Conservation (phyloP, 1,140 invertebrate genomes). For the Pseudomyrmex flavicornis region DNA sequence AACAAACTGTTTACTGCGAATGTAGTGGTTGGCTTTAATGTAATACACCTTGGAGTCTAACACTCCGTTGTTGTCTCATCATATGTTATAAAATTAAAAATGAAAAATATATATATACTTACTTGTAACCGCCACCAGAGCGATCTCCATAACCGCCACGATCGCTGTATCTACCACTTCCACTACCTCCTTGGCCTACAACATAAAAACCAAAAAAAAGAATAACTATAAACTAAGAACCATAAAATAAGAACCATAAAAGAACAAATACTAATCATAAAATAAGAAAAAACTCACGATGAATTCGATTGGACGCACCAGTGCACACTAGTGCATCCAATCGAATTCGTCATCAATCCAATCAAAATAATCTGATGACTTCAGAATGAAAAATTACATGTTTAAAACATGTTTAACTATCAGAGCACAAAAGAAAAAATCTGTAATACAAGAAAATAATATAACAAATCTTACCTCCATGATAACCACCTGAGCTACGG, state of each 20-base stretch:
- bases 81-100: slow-evolving; percentile 56
- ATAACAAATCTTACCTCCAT: slow-evolving; percentile 63
- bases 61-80: slow-evolving; percentile 68
- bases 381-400: background rate
- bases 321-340: no score
- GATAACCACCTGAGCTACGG: slow-evolving; percentile 76
- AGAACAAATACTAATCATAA: no score
- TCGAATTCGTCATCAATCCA: no score
- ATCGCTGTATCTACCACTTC: slow-evolving; percentile 83
- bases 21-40: slow-evolving; percentile 50
- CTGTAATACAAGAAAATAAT: background rate
- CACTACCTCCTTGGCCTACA: slow-evolving; percentile 74
- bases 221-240: background rate
- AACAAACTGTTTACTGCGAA: slow-evolving; percentile 50
- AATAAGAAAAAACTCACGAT: no score
- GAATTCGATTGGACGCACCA: no score
- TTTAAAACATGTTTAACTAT: slow-evolving; percentile 28
- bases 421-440: background rate
- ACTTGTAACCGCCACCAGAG: slow-evolving; percentile 83
- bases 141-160: slow-evolving; percentile 85
- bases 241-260: background rate
- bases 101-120: slow-evolving; percentile 72
- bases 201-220: background rate
- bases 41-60: slow-evolving; percentile 35
- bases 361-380: no score